A percentile compares a stretch with the other conserved stretches of the same genome.
These are phyloP conservation scores for Physocephala rufipes DNA, from an alignment of 2,888 invertebrate species.

Conservation along the genomic window DNA sequence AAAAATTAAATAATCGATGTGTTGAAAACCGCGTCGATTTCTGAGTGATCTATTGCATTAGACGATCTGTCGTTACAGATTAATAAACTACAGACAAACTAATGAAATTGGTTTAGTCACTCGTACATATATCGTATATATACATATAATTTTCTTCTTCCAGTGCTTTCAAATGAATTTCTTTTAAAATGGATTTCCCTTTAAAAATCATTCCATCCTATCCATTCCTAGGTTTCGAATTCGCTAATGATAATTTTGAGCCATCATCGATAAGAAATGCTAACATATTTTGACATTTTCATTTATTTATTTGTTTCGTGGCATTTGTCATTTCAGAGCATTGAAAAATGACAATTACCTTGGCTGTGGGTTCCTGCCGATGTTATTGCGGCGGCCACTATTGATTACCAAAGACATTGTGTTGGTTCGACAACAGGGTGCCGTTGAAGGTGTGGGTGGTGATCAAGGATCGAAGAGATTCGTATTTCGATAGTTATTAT, in stretches of 20 bases:
- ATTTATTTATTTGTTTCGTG: slow-evolving; percentile 33
- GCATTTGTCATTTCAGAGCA: background rate
- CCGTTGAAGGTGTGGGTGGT: slow-evolving; percentile 13
- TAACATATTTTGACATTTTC: slow-evolving; percentile 38
- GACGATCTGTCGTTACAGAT: no score
- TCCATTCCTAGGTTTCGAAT: background rate
- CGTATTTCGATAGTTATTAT: background rate
- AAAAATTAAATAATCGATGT: no score
- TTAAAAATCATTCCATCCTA: no score
- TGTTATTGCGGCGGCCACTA: slow-evolving; percentile 13
- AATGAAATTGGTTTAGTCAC: no score
- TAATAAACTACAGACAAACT: no score
- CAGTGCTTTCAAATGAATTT: no score
- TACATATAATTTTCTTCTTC: no score
- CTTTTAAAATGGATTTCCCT: no score
- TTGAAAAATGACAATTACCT: slow-evolving; percentile 34
- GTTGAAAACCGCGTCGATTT: no score
- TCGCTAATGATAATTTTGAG: slow-evolving; percentile 4
- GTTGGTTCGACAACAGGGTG: background rate
- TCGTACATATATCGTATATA: no score
- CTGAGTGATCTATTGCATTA: no score
- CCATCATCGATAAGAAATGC: slow-evolving; percentile 30
- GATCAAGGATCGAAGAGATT: background rate
- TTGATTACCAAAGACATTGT: no score
- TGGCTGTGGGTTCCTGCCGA: slow-evolving; percentile 29